phyloP scores from a whole-genome alignment of 2,797 vertebrate species.

The Luscinia megarhynchos region DNA sequence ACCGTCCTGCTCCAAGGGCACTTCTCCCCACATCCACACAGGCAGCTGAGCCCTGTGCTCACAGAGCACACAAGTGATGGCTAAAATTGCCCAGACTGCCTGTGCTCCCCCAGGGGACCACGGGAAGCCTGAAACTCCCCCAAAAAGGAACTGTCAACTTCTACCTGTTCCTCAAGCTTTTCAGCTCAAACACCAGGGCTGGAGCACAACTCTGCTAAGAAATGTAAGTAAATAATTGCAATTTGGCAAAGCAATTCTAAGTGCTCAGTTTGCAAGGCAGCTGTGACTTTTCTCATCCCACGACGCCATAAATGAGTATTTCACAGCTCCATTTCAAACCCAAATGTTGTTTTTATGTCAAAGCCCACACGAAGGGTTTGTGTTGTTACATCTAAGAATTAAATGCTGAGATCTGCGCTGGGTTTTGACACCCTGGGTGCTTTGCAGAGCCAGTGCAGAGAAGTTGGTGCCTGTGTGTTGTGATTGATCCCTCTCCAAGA shows the following conservation, averaged over 20 bases:
- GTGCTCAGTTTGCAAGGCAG: background rate
- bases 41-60: background rate
- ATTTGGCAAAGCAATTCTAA: background rate
- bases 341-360: background rate
- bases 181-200: background rate
- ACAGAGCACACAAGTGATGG: background rate
- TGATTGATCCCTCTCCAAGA: background rate
- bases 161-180: background rate
- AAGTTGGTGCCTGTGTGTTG: background rate
- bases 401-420: fast-evolving
- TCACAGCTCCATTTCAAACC: background rate
- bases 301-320: background rate
- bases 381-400: background rate
- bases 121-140: background rate
- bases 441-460: background rate
- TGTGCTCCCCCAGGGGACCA: background rate
- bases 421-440: background rate
- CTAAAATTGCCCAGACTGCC: background rate
- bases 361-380: background rate
- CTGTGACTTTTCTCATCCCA: background rate
- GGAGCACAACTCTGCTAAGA: background rate
- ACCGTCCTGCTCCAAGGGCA: background rate
- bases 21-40: background rate
- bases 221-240: background rate
- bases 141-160: fast-evolving